Evolutionary conservation across 30 jellyfish, hydroid and myxozoan species (phyloP).

Genomic region (Aurelia sp.): DNA sequence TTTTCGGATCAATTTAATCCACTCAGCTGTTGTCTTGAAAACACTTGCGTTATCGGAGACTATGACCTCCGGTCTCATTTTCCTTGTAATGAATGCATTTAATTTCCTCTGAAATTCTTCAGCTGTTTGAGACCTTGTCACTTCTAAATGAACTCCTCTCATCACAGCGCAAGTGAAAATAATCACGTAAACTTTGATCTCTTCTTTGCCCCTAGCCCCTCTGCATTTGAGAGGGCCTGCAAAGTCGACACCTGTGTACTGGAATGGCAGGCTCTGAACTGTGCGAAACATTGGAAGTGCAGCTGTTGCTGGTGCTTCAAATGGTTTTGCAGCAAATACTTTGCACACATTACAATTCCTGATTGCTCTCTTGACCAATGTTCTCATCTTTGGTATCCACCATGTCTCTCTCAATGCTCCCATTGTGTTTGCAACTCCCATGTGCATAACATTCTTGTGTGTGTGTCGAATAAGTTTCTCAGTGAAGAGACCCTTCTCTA

Average conservation of each 20-base stretch:
- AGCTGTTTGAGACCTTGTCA: slow-evolving; percentile 19
- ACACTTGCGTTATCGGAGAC: slow-evolving; percentile 30
- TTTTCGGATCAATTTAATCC: not conserved
- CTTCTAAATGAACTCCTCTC: slow-evolving; percentile 22
- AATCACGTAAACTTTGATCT: not conserved
- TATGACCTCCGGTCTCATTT: slow-evolving; percentile 9
- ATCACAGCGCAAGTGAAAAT: slow-evolving; percentile 12
- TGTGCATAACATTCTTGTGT: not conserved
- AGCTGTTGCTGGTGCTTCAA: slow-evolving; percentile 31
- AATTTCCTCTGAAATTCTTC: slow-evolving; percentile 17
- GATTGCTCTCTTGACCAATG: not conserved
- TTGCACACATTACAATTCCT: slow-evolving; percentile 22
- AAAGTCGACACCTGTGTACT: slow-evolving; percentile 24
- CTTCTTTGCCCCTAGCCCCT: not conserved
- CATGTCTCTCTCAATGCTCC: slow-evolving; percentile 56
- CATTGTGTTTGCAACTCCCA: slow-evolving; percentile 44
- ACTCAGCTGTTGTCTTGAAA: slow-evolving; percentile 25
- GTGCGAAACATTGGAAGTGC: slow-evolving; percentile 13
- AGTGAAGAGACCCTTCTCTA: slow-evolving; percentile 24
- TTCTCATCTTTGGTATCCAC: slow-evolving; percentile 33
- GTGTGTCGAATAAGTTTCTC: slow-evolving; percentile 35
- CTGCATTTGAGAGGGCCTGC: slow-evolving; percentile 15
- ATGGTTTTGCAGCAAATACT: slow-evolving; percentile 27
- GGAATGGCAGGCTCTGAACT: slow-evolving; percentile 5
- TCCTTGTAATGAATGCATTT: slow-evolving; percentile 17